Base-by-base conservation (phyloP, 2,888 invertebrate species). In the Stenichneumon culpator region DNA sequence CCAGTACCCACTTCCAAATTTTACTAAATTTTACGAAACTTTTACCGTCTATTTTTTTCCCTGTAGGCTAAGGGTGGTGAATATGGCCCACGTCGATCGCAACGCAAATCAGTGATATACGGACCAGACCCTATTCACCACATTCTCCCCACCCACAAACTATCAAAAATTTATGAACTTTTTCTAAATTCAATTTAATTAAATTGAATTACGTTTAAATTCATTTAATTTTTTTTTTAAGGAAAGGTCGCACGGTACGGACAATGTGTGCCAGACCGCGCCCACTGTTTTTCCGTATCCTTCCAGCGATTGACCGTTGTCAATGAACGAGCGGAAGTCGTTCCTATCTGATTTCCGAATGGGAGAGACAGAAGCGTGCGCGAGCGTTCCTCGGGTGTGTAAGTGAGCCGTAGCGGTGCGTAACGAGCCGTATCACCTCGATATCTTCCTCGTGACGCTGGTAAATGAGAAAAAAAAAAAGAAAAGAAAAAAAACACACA, bases 281-380 rank as follows among this genome's bases (percentile, higher is more conserved):
- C 65, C 70, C 75, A 70, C 52, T 69, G 63, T 86, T 25, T 67
- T 52, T 52, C 69, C 67, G 84, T 87, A 90, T 90, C 91, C 90
- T 90, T 44, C 14, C 44, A 88, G 89, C 78, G 78, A 89, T 90
- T 87, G 90, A 89, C 88, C 88, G 88, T 88, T 74, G 84, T 87
- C 90, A 89, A 90, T 87, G 89, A 87, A 78, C 86, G 87, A 87
- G 90, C 91, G 92, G 92, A 92, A 91, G 88, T 87, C 89, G 88
- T 91, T 89, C 90, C 90, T 89, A 91, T 90, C 89, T 89, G 90
- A 92, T 89, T 91, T 89, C 88, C 88, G 88, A 91, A 90, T 88
- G 88, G 82, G 84, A 39, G 86, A 89, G 82, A 79, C 84, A 79
- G 79, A 19, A 80, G 57, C 75, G 81, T 83, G 87, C 80, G 84